Conservation (phyloP, 1,140 invertebrate genomes). For the Oreohelix idahoensis region DNA sequence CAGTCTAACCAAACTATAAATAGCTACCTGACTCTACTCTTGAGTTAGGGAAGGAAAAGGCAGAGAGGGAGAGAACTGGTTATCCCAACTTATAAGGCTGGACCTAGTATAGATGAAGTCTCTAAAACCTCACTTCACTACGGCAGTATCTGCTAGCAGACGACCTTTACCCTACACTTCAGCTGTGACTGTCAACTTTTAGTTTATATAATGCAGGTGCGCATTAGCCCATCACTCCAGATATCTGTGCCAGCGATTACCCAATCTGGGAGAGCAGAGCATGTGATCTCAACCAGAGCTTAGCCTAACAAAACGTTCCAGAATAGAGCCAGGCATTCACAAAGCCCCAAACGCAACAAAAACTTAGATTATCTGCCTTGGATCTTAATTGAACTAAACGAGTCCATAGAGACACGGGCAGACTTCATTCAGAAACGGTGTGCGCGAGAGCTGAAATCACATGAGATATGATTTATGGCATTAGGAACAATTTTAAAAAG, state of each 20-base stretch:
- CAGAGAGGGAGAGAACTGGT: too few relatives aligned
- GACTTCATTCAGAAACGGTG: not conserved
- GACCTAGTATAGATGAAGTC: too few relatives aligned
- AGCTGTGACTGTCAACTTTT: not conserved
- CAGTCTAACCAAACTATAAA: too few relatives aligned
- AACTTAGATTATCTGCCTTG: not conserved
- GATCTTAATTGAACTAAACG: not conserved
- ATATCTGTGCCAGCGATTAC: not conserved
- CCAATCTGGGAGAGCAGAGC: not conserved
- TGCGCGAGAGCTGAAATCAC: not conserved
- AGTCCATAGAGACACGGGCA: not conserved
- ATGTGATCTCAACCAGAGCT: not conserved
- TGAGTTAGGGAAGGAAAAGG: too few relatives aligned
- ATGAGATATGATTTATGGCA: conserved; percentile 12
- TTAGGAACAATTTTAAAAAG: not conserved
- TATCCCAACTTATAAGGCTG: too few relatives aligned
- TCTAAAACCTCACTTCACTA: too few relatives aligned
- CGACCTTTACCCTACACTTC: too few relatives aligned
- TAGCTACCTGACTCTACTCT: too few relatives aligned
- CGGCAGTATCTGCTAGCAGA: too few relatives aligned
- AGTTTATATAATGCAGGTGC: not conserved
- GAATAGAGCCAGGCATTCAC: not conserved
- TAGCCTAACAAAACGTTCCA: not conserved
- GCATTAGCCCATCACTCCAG: not conserved
- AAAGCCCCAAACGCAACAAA: not conserved